Evolutionary conservation across 1,140 invertebrate species (phyloP).

Genomic region (Pectinophora gossypiella): DNA sequence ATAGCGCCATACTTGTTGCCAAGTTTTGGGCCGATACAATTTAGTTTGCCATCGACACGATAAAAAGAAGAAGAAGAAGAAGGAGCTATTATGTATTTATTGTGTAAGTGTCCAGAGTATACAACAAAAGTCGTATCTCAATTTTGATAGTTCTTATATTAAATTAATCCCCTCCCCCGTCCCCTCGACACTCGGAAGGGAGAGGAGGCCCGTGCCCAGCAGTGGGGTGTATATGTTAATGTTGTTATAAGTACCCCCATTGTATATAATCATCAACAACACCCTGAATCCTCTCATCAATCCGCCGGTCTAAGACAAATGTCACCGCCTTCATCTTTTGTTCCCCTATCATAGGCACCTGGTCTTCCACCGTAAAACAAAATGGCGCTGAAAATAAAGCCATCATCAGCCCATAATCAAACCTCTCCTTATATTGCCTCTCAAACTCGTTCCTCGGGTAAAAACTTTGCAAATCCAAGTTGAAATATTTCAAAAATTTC

Average conservation of each 20-base stretch:
- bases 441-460: slow-evolving; percentile 29
- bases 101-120: no score
- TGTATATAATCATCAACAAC: slow-evolving; percentile 21
- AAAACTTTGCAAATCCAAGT: slow-evolving; percentile 23
- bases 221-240: no score
- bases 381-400: slow-evolving; percentile 16
- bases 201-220: no score
- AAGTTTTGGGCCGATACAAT: no score
- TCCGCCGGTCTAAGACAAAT: slow-evolving; percentile 14
- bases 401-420: slow-evolving; percentile 24
- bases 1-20: no score
- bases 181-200: no score
- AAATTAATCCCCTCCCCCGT: no score
- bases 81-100: no score
- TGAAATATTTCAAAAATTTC: slow-evolving; percentile 28
- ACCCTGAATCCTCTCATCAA: slow-evolving; percentile 16
- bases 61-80: no score
- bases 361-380: slow-evolving; percentile 18
- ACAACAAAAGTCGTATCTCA: no score
- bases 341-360: slow-evolving; percentile 18
- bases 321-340: slow-evolving; percentile 3
- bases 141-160: no score
- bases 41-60: no score
- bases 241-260: slow-evolving; percentile 21
- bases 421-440: slow-evolving; percentile 18